Evolutionary conservation across 2,888 invertebrate genomes (phyloP), one percentile per base, ranked within the genome.

Genomic region (Sarcophaga rosellei): DNA sequence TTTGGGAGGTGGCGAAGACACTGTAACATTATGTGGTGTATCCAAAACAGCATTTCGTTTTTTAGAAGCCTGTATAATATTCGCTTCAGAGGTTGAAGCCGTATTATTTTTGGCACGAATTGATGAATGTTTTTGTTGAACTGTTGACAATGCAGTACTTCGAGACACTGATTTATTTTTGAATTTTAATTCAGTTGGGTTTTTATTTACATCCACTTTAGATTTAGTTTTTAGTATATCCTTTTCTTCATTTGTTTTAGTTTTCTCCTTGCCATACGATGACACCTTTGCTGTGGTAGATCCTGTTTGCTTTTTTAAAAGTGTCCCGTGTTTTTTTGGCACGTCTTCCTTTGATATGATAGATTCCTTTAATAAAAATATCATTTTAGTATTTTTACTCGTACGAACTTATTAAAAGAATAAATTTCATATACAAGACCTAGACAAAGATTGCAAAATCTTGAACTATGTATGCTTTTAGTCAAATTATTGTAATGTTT

Each of bases 21-120:
- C 91, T 0, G 93, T 93, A 23, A 93, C 93, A 89, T 92, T 93
- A 53, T 93, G 92, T 73, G 91, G 91, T n/a, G 91, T 91, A 84
- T 91, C 92, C 89, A 92, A 89, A 47, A 92, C 93, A 3, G 90
- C 89, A 89, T 93, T 93, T 20, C 90, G 89, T 69, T 92, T 92
- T n/a, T 88, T 82, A 0, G 53, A 53, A 15, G 53, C 17, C 15
- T 53, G 53, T 53, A 15, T 4, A 53, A 53, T 15, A 15, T 53
- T 53, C 15, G 15, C 15, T 53, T 53, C 5, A 15, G 53, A 53
- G 17, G 15, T 17, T 53, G 17, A 53, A 53, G 12, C 5, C 53
- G 53, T 5, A 53, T 12, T 53, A 63, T 88, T 87, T 81, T 90
- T 89, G 25, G 89, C 88, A 79, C 81, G 85, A 35, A 88, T 45